Conservation (phyloP, 2,888 invertebrate genomes). For the Euclidia mi region DNA sequence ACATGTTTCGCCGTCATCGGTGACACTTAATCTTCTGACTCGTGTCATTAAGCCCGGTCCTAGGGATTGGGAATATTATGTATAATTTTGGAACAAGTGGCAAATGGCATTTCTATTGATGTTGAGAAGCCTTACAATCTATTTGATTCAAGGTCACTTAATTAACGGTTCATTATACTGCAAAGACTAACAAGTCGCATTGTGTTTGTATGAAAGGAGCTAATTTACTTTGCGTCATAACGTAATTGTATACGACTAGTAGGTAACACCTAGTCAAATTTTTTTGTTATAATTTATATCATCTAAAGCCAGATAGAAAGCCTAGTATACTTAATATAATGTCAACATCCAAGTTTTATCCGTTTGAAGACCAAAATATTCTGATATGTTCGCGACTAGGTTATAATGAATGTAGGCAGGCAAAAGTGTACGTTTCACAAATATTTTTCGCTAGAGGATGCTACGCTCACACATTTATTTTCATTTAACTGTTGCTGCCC, state of each 20-base stretch:
- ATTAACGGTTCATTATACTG: conserved; percentile 14
- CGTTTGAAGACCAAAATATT: too few relatives aligned
- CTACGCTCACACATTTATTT: too few relatives aligned
- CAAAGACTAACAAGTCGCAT: conserved; percentile 54
- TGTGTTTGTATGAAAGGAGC: conserved; percentile 51
- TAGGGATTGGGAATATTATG: conserved; percentile 59
- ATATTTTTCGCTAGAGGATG: too few relatives aligned
- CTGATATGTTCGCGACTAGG: too few relatives aligned
- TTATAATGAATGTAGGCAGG: too few relatives aligned
- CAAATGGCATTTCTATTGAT: conserved; percentile 11
- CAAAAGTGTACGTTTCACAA: too few relatives aligned
- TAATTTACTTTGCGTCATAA: conserved; percentile 48
- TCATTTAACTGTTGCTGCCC: too few relatives aligned
- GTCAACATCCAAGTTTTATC: too few relatives aligned
- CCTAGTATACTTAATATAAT: too few relatives aligned
- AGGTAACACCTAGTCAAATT: too few relatives aligned
- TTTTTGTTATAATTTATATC: too few relatives aligned
- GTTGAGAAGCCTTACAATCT: conserved; percentile 9
- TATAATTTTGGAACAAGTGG: conserved; percentile 29
- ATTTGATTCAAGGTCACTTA: conserved; percentile 10
- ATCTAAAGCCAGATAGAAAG: too few relatives aligned
- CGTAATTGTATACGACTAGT: conserved; percentile 26
- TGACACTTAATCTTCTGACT: conserved; percentile 91
- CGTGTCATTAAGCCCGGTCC: conserved; percentile 88
- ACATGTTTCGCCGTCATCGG: conserved; percentile 94